phyloP scores from a whole-genome alignment of 2,888 invertebrate species.

The Coenonympha glycerion region DNA sequence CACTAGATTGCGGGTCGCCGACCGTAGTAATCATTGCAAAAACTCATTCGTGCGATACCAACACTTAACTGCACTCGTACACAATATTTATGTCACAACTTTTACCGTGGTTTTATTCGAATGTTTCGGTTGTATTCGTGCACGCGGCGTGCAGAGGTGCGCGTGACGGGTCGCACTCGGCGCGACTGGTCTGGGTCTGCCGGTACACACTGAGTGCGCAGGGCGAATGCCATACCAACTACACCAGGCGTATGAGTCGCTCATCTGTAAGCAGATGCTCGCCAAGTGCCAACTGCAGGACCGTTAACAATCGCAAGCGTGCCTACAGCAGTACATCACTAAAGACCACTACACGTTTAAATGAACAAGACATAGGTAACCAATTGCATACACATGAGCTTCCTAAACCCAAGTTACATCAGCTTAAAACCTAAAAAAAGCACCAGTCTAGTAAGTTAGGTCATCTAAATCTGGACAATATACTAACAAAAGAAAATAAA shows the following conservation, averaged over 20 bases:
- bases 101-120: slow-evolving; percentile 20
- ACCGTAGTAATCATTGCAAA: slow-evolving; percentile 25
- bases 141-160: slow-evolving; percentile 51
- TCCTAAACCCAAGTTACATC: too few species aligned
- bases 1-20: slow-evolving; percentile 28
- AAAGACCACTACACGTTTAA: background rate
- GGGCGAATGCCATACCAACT: slow-evolving; percentile 35
- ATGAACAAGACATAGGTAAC: background rate
- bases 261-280: slow-evolving; percentile 44
- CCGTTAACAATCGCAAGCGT: slow-evolving; percentile 44
- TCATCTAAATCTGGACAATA: too few species aligned
- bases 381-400: background rate
- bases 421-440: too few species aligned
- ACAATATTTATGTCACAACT: slow-evolving; percentile 26
- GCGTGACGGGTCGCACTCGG: slow-evolving; percentile 61
- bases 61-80: slow-evolving; percentile 47
- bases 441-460: too few species aligned
- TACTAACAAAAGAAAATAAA: too few species aligned
- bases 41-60: slow-evolving; percentile 30
- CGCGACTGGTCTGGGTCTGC: slow-evolving; percentile 47
- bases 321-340: too few species aligned
- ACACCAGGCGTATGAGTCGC: slow-evolving; percentile 32
- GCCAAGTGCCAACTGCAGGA: slow-evolving; percentile 34
- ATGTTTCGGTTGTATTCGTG: slow-evolving; percentile 15
- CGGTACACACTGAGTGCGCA: slow-evolving; percentile 33